Conservation (phyloP, 2,888 invertebrate species). For the Brassicogethes aeneus region DNA sequence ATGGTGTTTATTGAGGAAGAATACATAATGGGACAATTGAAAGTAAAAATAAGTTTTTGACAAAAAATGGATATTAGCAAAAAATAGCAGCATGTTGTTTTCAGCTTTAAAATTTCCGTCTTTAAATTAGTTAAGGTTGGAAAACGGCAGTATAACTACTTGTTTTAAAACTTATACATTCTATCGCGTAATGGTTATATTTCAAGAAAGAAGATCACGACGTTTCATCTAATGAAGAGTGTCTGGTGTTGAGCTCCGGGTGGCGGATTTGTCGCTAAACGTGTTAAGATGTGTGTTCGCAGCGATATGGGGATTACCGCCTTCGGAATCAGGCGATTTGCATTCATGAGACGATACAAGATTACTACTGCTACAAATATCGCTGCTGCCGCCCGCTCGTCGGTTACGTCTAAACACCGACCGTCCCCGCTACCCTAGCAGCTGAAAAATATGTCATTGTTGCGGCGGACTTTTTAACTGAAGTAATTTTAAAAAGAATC, state of each 20-base stretch:
- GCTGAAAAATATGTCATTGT: constrained; percentile 27
- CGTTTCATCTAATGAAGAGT: constrained; percentile 26
- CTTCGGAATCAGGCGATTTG: constrained; percentile 32
- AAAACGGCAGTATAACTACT: no score
- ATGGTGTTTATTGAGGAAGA: no score
- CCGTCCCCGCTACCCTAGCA: constrained; percentile 26
- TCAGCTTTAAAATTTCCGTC: no score
- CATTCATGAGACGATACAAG: constrained; percentile 40
- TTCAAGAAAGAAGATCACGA: constrained; percentile 18
- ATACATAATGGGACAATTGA: no score
- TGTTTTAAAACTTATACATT: no score
- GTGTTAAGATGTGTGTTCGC: constrained; percentile 32
- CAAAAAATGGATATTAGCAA: no score
- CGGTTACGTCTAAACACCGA: constrained; percentile 29
- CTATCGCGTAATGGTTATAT: constrained; percentile 19
- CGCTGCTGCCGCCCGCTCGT: constrained; percentile 31
- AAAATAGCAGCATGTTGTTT: no score
- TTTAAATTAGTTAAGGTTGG: no score
- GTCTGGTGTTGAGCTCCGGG: constrained; percentile 20
- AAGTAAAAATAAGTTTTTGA: no score
- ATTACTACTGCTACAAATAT: constrained; percentile 34
- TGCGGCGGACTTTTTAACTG: constrained; percentile 8
- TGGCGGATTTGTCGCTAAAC: constrained; percentile 22
- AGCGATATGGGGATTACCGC: constrained; percentile 32
- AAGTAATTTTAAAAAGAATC: not conserved